A percentile compares a stretch with the other conserved stretches of the same genome.
phyloP scores from a whole-genome alignment of 2,113 vertebrate species.

The Thryonomys swinderianus region DNA sequence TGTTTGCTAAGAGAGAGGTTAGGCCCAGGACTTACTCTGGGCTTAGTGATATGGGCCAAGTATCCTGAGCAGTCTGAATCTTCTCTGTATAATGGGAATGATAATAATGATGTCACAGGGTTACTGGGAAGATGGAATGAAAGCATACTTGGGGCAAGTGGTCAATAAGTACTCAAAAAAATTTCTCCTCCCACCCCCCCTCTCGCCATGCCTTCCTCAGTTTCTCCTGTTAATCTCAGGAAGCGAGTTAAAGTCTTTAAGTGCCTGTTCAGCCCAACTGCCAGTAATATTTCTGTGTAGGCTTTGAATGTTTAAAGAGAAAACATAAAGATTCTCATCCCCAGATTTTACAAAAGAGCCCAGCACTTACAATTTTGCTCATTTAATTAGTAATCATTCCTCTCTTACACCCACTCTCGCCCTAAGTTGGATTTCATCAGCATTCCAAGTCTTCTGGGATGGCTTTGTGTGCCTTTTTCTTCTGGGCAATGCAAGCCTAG shows the following conservation, averaged over 20 bases:
- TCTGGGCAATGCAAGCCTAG: slow-evolving; percentile 23
- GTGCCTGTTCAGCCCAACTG: background rate
- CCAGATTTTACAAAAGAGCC: background rate
- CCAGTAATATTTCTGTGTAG: background rate
- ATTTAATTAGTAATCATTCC: slow-evolving; percentile 16
- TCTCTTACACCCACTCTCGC: background rate
- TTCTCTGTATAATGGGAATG: background rate
- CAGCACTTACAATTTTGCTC: slow-evolving; percentile 2
- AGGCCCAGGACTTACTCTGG: background rate
- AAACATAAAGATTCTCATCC: background rate
- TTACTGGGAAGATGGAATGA: background rate
- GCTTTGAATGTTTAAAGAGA: background rate
- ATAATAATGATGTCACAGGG: background rate
- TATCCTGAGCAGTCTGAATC: slow-evolving; percentile 10
- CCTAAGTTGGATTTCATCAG: background rate
- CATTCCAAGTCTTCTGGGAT: slow-evolving; percentile 9
- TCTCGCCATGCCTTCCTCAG: fast-evolving
- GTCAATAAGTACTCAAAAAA: background rate
- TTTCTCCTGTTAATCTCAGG: background rate
- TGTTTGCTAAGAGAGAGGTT: background rate
- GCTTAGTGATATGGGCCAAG: background rate
- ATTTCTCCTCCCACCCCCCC: background rate
- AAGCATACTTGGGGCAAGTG: background rate
- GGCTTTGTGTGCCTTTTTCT: slow-evolving; percentile 34
- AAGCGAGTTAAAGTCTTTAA: background rate